Percentiles rank a stretch among this genome's conserved stretches.
Evolutionary conservation across 37 sponge, comb jelly and placozoan species (phyloP).

Genomic region (Tethya wilhelma): DNA sequence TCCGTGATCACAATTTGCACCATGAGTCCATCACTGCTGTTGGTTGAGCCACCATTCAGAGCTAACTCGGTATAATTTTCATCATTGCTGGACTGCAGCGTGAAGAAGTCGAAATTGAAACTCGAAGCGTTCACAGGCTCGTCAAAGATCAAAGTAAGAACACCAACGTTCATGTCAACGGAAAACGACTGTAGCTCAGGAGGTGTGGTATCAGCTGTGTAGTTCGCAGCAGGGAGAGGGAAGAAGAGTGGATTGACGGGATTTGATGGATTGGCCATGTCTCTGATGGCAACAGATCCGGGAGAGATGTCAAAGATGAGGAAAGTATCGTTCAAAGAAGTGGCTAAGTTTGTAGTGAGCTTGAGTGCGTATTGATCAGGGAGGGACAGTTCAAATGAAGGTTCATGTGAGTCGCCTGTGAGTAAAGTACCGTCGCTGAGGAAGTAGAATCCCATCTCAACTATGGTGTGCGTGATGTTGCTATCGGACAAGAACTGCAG

Average conservation of each 20-base stretch:
- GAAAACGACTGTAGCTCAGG: conserved; percentile 60
- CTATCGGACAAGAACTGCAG: conserved; percentile 49
- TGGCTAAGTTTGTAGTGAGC: conserved; percentile 67
- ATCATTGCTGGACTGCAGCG: conserved; percentile 27
- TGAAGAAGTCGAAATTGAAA: conserved; percentile 45
- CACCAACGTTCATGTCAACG: conserved; percentile 62
- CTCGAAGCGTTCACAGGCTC: conserved; percentile 81
- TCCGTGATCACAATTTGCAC: conserved; percentile 49
- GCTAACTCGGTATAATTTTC: background rate
- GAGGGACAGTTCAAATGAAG: conserved; percentile 36
- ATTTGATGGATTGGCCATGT: conserved; percentile 15
- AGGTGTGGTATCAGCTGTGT: conserved; percentile 70
- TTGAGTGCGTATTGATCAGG: conserved; percentile 73
- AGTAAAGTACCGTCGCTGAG: conserved; percentile 26
- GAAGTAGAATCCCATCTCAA: conserved; percentile 20
- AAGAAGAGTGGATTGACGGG: background rate
- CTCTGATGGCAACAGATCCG: conserved; percentile 34
- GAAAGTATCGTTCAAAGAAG: conserved; percentile 56
- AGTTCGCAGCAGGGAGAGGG: conserved; percentile 39
- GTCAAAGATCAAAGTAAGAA: conserved; percentile 72
- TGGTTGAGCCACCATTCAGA: conserved; percentile 69
- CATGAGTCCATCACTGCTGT: conserved; percentile 65
- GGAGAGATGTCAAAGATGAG: conserved; percentile 70
- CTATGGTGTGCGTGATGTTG: conserved; percentile 12
- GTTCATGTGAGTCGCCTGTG: conserved; percentile 46